Conservation (phyloP, 2,797 vertebrate species). For the Myotis planiceps region DNA sequence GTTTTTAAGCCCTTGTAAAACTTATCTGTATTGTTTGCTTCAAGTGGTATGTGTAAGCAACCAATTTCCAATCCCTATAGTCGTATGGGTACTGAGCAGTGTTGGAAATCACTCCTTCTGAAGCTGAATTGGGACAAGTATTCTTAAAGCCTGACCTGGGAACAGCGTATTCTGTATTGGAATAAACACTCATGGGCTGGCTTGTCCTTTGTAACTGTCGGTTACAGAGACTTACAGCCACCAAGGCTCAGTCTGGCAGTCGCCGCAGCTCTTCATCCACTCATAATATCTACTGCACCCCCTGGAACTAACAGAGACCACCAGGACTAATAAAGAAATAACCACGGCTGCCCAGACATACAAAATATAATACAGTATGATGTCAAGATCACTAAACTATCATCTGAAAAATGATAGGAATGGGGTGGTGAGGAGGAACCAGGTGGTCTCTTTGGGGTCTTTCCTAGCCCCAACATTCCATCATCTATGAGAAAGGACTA, state of each 20-base stretch:
- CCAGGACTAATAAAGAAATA: background rate
- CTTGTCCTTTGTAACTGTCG: background rate
- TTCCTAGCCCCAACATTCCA: background rate
- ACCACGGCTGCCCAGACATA: background rate
- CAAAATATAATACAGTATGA: background rate
- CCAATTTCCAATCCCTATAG: background rate
- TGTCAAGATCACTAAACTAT: background rate
- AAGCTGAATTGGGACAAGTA: background rate
- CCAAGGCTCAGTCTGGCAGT: background rate
- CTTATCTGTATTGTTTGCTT: background rate
- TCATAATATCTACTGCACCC: background rate
- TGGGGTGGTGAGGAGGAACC: background rate
- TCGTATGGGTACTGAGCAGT: background rate
- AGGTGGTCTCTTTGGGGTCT: background rate
- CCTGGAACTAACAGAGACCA: background rate
- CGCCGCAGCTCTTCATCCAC: background rate
- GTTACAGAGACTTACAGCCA: background rate
- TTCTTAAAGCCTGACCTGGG: background rate
- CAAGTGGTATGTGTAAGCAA: background rate
- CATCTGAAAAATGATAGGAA: background rate
- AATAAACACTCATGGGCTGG: background rate
- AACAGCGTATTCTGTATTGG: background rate
- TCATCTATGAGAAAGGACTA: background rate
- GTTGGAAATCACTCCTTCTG: conserved; percentile 15
- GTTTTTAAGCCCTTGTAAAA: conserved; percentile 6